These are phyloP conservation scores for Pachypanchax playfairii DNA, from an alignment of 2,113 vertebrate genomes.

Conservation along the genomic window DNA sequence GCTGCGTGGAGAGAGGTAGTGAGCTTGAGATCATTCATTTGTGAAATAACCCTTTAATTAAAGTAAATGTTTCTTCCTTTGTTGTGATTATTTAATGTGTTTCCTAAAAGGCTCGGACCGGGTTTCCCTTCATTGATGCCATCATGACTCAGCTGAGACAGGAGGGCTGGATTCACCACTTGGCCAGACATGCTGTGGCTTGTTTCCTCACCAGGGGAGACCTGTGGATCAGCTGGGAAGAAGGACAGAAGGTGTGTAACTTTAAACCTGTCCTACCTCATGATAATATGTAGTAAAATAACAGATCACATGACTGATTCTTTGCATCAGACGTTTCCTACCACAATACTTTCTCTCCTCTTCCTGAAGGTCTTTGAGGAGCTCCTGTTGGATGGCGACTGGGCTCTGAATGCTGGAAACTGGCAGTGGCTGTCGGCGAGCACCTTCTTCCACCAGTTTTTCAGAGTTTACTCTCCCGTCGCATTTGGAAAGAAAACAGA, in stretches of 20 bases:
- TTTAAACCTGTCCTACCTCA: neutral
- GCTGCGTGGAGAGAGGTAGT: slow-evolving; percentile 74
- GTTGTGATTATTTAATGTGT: neutral
- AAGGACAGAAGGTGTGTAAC: slow-evolving; percentile 73
- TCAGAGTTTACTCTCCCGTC: slow-evolving; percentile 77
- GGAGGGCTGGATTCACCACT: slow-evolving; percentile 81
- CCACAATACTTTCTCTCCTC: neutral
- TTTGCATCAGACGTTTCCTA: neutral
- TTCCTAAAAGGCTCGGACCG: slow-evolving; percentile 64
- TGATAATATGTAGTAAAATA: no score
- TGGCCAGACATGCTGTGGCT: slow-evolving; percentile 77
- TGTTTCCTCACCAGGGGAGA: slow-evolving; percentile 80
- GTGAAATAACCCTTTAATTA: neutral
- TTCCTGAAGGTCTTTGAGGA: slow-evolving; percentile 76
- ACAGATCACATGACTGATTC: neutral
- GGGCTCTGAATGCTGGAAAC: slow-evolving; percentile 80
- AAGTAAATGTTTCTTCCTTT: neutral
- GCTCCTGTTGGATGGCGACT: slow-evolving; percentile 76
- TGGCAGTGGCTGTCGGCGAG: slow-evolving; percentile 82
- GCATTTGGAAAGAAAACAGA: slow-evolving; percentile 81
- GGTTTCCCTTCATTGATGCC: slow-evolving; percentile 78
- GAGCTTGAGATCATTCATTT: neutral
- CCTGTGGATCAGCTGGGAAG: slow-evolving; percentile 80
- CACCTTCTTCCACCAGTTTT: slow-evolving; percentile 81
- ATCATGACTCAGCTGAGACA: slow-evolving; percentile 79